Evolutionary conservation across 2,888 invertebrate genomes (phyloP), one percentile per base, ranked within the genome.

Genomic region (Penaeus monodon): DNA sequence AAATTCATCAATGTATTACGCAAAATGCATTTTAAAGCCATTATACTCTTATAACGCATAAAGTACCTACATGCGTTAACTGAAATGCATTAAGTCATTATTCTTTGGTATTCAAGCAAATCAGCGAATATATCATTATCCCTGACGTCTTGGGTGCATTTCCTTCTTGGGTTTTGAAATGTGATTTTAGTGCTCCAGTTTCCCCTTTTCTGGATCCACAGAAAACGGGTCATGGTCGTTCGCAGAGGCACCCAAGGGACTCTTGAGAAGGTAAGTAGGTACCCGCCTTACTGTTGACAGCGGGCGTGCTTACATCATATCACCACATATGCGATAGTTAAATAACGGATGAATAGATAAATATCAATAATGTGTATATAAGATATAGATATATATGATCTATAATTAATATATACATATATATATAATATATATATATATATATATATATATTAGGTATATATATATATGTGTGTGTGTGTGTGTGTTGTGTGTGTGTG

Each of bases 271-370:
- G 57, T 57, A 57, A 68, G 44, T 27, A 78, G 63, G 81, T 81
- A 38, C 33, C 76, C 76, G 73, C 64, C 73, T 73, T 44, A 65
- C 77, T 68, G 29, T 38, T 78, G 33, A n/a, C 27, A n/a, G 68
- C 80, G 80, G 79, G 74, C 65, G 29, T 76, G 68, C 68, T 88
- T 88, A 88, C 83, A 88, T 89, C 89, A 89, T 89, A 89, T 88
- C 63, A 89, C n/a, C n/a, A n/a, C n/a, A n/a, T n/a, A n/a, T n/a
- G n/a, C n/a, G n/a, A n/a, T n/a, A n/a, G n/a, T n/a, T n/a, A n/a
- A n/a, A n/a, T n/a, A n/a, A n/a, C n/a, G n/a, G n/a, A n/a, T n/a
- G n/a, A n/a, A n/a, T n/a, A n/a, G n/a, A n/a, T n/a, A n/a, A n/a
- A n/a, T n/a, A n/a, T n/a, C n/a, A n/a, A n/a, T n/a, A n/a, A n/a